A percentile compares a stretch with the other conserved stretches of the same genome.
phyloP scores from a whole-genome alignment of 37 sponge, comb jelly and placozoan species.

The Crambe crambe region DNA sequence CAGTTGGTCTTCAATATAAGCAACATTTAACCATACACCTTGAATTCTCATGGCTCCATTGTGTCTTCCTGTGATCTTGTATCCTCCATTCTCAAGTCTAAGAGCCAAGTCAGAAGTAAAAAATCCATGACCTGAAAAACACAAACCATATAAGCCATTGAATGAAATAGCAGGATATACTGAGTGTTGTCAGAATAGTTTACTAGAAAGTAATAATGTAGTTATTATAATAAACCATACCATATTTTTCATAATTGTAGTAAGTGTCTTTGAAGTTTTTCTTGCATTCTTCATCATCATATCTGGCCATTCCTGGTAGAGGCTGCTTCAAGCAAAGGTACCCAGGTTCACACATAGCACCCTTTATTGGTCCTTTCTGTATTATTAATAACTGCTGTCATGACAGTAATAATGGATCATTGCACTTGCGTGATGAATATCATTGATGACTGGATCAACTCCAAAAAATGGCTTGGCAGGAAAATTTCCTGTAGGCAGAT shows the following conservation, averaged over 20 bases:
- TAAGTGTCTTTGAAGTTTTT: background rate
- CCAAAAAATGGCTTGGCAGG: slow-evolving; percentile 15
- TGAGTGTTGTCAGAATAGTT: background rate
- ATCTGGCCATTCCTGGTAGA: slow-evolving; percentile 15
- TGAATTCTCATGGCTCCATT: background rate
- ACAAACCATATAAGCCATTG: too few relatives aligned
- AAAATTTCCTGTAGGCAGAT: background rate
- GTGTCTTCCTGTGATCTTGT: background rate
- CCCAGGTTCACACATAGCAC: background rate
- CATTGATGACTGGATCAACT: background rate
- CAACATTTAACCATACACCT: background rate
- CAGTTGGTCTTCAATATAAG: background rate
- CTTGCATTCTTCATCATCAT: background rate
- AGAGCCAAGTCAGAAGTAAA: background rate
- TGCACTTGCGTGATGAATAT: background rate
- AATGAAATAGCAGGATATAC: background rate
- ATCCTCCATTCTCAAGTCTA: background rate
- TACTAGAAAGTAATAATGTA: too few relatives aligned
- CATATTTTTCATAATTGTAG: background rate
- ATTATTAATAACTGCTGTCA: too few relatives aligned
- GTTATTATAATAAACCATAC: too few relatives aligned
- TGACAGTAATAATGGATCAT: too few relatives aligned
- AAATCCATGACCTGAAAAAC: background rate
- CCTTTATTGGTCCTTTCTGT: background rate
- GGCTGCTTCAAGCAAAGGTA: background rate